Evolutionary conservation across 2,113 vertebrate species (phyloP).

Genomic region (Pomatostomus ruficeps): DNA sequence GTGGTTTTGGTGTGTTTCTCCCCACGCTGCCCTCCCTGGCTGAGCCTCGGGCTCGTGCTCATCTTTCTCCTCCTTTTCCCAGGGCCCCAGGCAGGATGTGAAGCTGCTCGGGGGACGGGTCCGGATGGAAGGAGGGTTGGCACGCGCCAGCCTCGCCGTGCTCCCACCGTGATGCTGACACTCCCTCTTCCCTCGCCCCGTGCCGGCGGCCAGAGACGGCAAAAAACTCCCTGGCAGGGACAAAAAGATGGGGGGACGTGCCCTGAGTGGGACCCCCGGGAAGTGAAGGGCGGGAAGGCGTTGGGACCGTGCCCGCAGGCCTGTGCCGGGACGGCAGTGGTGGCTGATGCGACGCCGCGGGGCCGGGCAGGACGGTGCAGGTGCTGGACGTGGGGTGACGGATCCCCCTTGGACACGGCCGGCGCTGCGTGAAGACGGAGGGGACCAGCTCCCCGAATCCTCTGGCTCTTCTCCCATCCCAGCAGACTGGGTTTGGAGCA

Average conservation of each 20-base stretch:
- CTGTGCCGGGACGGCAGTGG: rapidly evolving
- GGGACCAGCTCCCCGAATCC: background rate
- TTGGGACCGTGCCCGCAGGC: background rate
- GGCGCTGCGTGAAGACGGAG: background rate
- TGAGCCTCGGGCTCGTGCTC: background rate
- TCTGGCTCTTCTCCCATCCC: background rate
- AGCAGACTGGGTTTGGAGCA: background rate
- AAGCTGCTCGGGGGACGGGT: background rate
- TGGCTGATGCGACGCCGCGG: background rate
- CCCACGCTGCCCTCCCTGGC: background rate
- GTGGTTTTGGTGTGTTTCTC: background rate
- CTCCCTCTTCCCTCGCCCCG: background rate
- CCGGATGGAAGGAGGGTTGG: background rate
- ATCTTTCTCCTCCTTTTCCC: background rate
- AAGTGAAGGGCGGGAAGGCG: background rate
- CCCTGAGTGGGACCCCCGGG: background rate
- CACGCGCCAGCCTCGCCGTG: background rate
- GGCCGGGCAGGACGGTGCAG: background rate
- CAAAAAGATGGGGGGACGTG: background rate
- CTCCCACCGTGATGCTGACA: background rate
- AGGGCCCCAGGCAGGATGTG: conserved; percentile 34
- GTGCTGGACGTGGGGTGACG: background rate
- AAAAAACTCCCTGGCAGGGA: background rate
- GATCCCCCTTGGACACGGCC: rapidly evolving
- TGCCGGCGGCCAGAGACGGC: background rate